Conservation (phyloP, 2,797 vertebrate genomes). For the Poecilia wingei region DNA sequence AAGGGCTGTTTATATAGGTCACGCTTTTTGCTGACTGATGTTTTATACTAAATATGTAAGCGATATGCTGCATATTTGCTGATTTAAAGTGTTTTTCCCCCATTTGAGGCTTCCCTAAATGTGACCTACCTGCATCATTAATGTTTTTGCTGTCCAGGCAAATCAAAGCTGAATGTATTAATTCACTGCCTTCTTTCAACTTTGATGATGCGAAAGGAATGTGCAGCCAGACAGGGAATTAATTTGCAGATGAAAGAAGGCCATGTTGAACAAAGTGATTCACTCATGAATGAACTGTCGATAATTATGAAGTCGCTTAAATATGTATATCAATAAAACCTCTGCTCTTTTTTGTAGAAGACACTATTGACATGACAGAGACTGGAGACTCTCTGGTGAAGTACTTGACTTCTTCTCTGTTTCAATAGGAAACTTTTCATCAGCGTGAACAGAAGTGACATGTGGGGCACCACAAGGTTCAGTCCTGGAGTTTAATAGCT, state of each 20-base stretch:
- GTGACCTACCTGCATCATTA: conserved; percentile 6
- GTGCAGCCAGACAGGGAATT: conserved; percentile 1
- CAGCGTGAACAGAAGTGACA: too few relatives aligned
- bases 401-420: too few relatives aligned
- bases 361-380: too few relatives aligned
- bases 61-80: background rate
- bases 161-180: background rate
- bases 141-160: background rate
- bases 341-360: background rate
- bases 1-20: conserved; percentile 34
- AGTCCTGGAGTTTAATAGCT: too few relatives aligned
- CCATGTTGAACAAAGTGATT: background rate
- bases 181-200: background rate
- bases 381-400: too few relatives aligned
- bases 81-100: background rate
- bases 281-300: background rate
- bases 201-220: background rate
- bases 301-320: background rate
- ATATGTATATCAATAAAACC: background rate
- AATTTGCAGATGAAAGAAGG: conserved; percentile 12
- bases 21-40: conserved; percentile 21
- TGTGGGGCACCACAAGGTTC: too few relatives aligned
- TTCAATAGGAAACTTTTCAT: too few relatives aligned
- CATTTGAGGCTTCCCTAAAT: background rate
- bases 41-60: conserved; percentile 8